Percentiles rank a stretch among this genome's conserved stretches.
Evolutionary conservation across 2,888 invertebrate genomes (phyloP).

Genomic region (Ormyrus pomaceus): DNA sequence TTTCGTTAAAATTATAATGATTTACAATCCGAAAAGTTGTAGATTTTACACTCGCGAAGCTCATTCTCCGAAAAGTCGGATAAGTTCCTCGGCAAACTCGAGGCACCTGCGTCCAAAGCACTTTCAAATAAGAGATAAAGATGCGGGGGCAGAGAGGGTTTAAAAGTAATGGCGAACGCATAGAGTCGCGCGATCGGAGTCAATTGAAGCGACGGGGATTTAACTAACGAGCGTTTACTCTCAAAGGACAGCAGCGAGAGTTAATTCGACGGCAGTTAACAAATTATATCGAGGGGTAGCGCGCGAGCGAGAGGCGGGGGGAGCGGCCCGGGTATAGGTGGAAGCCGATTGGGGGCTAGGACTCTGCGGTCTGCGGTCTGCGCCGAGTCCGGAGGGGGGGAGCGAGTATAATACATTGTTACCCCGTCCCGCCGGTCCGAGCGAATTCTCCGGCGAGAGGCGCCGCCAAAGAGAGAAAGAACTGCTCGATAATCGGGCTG

Average conservation of each 20-base stretch:
- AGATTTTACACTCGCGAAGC: too few species aligned
- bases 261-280: slow-evolving; percentile 73
- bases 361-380: slow-evolving; percentile 69
- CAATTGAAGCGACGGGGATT: slow-evolving; percentile 56
- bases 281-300: slow-evolving; percentile 67
- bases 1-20: too few species aligned
- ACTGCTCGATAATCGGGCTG: too few species aligned
- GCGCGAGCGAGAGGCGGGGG: slow-evolving; percentile 61
- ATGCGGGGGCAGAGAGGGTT: too few species aligned
- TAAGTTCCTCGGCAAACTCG: too few species aligned
- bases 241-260: slow-evolving; percentile 61
- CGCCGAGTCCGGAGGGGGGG: slow-evolving; percentile 61
- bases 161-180: too few species aligned
- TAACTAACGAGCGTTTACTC: slow-evolving; percentile 61
- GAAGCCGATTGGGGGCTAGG: slow-evolving; percentile 49
- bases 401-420: slow-evolving; percentile 73
- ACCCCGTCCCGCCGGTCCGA: slow-evolving; percentile 65
- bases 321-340: too few species aligned
- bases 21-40: too few species aligned
- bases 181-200: slow-evolving; percentile 40
- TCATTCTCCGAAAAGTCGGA: too few species aligned
- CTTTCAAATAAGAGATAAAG: too few species aligned
- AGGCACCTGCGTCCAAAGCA: too few species aligned
- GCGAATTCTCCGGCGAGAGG: slow-evolving; percentile 9
- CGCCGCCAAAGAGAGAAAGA: not conserved